Conservation (phyloP, 2,797 vertebrate genomes). For the Mus spretus region DNA sequence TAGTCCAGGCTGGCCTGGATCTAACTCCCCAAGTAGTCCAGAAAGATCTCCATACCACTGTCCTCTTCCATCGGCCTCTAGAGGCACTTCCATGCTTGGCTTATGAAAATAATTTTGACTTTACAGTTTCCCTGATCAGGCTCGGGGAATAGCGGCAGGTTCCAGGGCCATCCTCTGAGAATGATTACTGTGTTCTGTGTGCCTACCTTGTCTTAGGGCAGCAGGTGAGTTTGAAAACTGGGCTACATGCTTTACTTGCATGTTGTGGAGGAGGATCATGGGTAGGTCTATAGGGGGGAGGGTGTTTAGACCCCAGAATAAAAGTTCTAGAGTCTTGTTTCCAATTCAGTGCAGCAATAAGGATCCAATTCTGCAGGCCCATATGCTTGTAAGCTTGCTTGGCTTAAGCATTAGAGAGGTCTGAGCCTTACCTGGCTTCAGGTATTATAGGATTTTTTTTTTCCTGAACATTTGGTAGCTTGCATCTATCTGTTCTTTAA, state of each 20-base stretch:
- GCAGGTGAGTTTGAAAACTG: not conserved
- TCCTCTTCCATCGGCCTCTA: not conserved
- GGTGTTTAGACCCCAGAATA: not conserved
- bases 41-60: not conserved
- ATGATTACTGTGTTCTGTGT: not conserved
- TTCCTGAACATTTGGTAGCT: not conserved
- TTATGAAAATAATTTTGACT: not conserved
- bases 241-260: not conserved
- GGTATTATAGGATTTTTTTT: not conserved
- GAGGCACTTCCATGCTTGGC: not conserved
- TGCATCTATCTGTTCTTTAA: not conserved
- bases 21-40: not conserved
- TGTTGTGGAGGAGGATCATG: not conserved
- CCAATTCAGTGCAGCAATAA: fast-evolving
- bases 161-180: not conserved
- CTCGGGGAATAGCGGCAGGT: not conserved
- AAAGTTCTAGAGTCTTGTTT: not conserved
- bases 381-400: not conserved
- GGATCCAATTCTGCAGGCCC: not conserved
- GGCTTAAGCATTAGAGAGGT: conserved; percentile 16
- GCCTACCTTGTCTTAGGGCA: not conserved
- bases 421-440: too few species aligned
- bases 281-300: not conserved
- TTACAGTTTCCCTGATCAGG: not conserved
- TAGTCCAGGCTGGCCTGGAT: not conserved